Evolutionary conservation across 2,888 invertebrate species (phyloP).

Genomic region (Microctonus brassicae): DNA sequence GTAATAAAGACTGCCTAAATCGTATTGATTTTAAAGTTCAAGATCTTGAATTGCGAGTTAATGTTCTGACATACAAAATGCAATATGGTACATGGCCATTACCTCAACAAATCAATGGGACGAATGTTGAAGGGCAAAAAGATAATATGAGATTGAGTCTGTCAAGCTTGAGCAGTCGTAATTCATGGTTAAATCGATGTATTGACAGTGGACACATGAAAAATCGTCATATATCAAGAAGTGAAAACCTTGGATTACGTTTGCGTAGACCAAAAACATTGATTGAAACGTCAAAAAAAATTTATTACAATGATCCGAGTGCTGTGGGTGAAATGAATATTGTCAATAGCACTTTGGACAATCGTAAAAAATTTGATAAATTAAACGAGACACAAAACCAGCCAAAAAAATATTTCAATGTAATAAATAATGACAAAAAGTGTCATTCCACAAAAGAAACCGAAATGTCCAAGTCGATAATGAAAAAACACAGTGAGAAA

Average conservation of each 20-base stretch:
- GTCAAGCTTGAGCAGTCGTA: constrained; percentile 51
- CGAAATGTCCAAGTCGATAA: background rate
- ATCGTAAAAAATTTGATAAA: background rate
- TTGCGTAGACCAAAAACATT: background rate
- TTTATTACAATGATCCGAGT: background rate
- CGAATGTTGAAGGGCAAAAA: constrained; percentile 42
- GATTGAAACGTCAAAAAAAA: background rate
- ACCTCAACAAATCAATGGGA: constrained; percentile 50
- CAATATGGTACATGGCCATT: constrained; percentile 63
- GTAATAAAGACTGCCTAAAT: constrained; percentile 49
- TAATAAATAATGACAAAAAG: background rate
- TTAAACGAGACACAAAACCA: background rate
- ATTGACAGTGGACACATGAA: background rate
- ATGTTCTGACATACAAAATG: constrained; percentile 61
- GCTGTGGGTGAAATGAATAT: background rate
- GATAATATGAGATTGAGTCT: constrained; percentile 50
- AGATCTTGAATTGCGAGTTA: constrained; percentile 61
- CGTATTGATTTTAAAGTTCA: constrained; percentile 56
- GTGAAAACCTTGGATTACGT: background rate
- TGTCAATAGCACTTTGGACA: background rate
- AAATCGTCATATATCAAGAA: background rate
- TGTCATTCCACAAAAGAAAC: background rate
- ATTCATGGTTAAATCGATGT: constrained; percentile 54
- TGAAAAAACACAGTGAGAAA: background rate
- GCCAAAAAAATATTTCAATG: background rate